A percentile compares a stretch with the other conserved stretches of the same genome.
Evolutionary conservation across 2,113 vertebrate species (phyloP).

Genomic region (Muscicapa adusta): DNA sequence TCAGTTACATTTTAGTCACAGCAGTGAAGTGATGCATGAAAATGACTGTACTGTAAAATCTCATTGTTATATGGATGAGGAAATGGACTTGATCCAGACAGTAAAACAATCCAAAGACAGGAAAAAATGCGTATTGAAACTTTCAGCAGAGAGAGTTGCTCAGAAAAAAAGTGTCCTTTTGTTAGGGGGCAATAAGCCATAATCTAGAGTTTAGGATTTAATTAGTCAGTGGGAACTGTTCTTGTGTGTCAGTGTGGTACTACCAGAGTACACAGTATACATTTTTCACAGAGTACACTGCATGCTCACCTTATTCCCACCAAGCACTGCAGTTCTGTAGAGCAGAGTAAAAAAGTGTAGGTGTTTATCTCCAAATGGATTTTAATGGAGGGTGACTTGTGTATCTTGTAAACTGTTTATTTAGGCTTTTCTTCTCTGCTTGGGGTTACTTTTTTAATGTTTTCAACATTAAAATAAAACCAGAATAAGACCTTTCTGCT

Average conservation of each 20-base stretch:
- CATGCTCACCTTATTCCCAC: background rate
- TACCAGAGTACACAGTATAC: background rate
- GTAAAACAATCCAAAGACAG: background rate
- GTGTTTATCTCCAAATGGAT: constrained; percentile 17
- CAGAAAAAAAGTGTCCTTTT: background rate
- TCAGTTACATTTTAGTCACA: constrained; percentile 25
- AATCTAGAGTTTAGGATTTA: background rate
- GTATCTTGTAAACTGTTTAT: constrained; percentile 34
- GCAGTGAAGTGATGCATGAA: constrained; percentile 40
- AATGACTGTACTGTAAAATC: constrained; percentile 32
- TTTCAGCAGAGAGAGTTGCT: background rate
- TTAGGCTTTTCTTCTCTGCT: constrained; percentile 43
- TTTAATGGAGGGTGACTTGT: background rate
- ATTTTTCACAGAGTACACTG: background rate
- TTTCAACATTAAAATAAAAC: background rate
- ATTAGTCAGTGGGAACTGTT: background rate
- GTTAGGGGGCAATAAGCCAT: background rate
- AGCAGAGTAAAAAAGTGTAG: background rate
- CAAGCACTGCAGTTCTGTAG: background rate
- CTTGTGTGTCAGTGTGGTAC: background rate
- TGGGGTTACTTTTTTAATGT: constrained; percentile 35
- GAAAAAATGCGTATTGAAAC: background rate
- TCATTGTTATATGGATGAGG: background rate
- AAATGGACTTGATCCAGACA: background rate
- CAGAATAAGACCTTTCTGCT: background rate